These are phyloP conservation scores for Ericerus pela DNA, from an alignment of 1,140 invertebrate species.

Conservation along the genomic window DNA sequence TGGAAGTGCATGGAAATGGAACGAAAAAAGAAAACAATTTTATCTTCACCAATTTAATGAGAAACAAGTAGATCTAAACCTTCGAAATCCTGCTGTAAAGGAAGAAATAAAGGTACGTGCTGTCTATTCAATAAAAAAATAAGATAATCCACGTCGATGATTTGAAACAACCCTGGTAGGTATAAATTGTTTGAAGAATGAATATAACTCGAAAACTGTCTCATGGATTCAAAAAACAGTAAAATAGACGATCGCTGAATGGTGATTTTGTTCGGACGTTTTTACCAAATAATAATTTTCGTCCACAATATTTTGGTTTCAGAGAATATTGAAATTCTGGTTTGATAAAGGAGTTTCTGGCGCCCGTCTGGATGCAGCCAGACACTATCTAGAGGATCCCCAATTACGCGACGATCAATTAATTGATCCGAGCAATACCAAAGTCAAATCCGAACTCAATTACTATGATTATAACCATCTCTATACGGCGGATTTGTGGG, in stretches of 20 bases:
- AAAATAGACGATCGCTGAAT: too few species aligned
- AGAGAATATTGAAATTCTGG: constrained; percentile 44
- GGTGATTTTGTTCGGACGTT: too few species aligned
- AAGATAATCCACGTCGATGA: too few species aligned
- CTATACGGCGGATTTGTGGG: constrained; percentile 43
- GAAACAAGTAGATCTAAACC: constrained; percentile 60
- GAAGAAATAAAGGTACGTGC: constrained; percentile 12
- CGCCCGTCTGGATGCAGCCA: constrained; percentile 48
- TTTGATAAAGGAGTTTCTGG: constrained; percentile 50
- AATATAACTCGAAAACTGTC: too few species aligned
- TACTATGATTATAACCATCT: constrained; percentile 33
- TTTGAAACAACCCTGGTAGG: too few species aligned
- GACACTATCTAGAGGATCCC: constrained; percentile 33
- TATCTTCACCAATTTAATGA: constrained; percentile 56
- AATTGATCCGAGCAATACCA: background rate
- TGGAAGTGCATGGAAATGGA: constrained; percentile 54
- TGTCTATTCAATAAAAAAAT: too few species aligned
- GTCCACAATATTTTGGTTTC: too few species aligned
- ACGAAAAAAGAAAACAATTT: constrained; percentile 45
- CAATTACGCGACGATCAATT: constrained; percentile 28
- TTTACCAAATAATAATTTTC: too few species aligned
- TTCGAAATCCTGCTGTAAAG: background rate
- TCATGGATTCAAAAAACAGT: too few species aligned
- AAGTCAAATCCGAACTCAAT: background rate
- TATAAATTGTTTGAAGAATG: too few species aligned